Percentiles rank a stretch among this genome's conserved stretches.
Evolutionary conservation across 2,113 vertebrate genomes (phyloP).

Genomic region (Ivindomyrus marchei): DNA sequence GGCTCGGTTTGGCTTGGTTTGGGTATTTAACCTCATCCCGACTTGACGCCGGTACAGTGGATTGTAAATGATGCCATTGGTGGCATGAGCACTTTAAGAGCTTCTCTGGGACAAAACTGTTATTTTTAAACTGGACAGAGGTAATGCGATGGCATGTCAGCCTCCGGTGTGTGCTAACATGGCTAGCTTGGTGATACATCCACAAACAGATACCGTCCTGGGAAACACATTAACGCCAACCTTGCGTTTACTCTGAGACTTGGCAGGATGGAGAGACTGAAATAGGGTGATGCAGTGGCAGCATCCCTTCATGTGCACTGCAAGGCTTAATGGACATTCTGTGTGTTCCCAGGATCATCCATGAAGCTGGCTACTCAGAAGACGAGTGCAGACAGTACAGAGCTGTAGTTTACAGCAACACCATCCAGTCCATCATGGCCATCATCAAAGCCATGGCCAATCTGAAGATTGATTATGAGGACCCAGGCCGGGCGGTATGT

Average conservation of each 20-base stretch:
- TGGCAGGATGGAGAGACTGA: not conserved
- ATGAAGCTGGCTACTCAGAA: slow-evolving; percentile 93
- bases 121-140: not conserved
- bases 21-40: not conserved
- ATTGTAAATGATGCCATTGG: not conserved
- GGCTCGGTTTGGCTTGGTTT: not conserved
- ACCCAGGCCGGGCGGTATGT: slow-evolving; percentile 75
- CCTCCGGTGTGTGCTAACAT: not conserved
- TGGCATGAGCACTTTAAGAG: not conserved
- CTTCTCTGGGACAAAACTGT: not conserved
- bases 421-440: slow-evolving; percentile 97
- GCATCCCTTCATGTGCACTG: not conserved
- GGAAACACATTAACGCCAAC: not conserved
- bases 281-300: not conserved
- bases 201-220: not conserved
- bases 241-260: not conserved
- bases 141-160: not conserved
- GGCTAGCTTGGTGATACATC: not conserved
- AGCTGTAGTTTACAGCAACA: slow-evolving; percentile 96
- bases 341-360: slow-evolving; percentile 76
- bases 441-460: slow-evolving; percentile 95
- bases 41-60: not conserved
- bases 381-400: slow-evolving; percentile 95
- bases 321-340: not conserved
- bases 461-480: slow-evolving; percentile 88